phyloP scores from a whole-genome alignment of 2,113 vertebrate genomes.

The Heterocephalus glaber region DNA sequence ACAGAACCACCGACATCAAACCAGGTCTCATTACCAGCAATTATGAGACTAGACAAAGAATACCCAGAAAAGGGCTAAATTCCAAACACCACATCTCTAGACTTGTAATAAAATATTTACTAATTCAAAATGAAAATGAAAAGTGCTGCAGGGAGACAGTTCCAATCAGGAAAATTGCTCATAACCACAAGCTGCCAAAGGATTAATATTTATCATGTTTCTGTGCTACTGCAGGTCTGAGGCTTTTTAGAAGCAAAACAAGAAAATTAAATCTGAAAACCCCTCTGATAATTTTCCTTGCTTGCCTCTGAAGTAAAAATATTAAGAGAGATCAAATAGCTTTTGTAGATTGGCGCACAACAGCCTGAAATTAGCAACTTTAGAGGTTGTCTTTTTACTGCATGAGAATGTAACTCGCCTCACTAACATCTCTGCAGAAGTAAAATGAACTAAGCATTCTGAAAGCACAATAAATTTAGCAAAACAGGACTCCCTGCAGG shows the following conservation, averaged over 20 bases:
- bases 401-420: background rate
- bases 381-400: background rate
- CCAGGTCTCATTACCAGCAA: background rate
- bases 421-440: background rate
- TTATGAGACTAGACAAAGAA: background rate
- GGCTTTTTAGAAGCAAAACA: constrained; percentile 17
- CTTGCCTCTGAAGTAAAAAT: constrained; percentile 11
- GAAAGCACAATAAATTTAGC: background rate
- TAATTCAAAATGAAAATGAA: constrained; percentile 64
- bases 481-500: background rate
- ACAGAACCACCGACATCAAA: background rate
- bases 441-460: background rate
- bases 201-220: constrained; percentile 14
- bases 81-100: constrained; percentile 1
- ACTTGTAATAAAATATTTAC: constrained; percentile 57
- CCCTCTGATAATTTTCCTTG: background rate
- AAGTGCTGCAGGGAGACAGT: constrained; percentile 43
- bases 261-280: constrained; percentile 51
- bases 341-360: background rate
- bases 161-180: constrained; percentile 12
- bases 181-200: constrained; percentile 12
- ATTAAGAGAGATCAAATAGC: background rate
- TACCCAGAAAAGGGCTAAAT: background rate
- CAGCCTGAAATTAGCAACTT: background rate
- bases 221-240: background rate